Conservation (phyloP, 2,888 invertebrate genomes). For the Drosophila multiciliata region DNA sequence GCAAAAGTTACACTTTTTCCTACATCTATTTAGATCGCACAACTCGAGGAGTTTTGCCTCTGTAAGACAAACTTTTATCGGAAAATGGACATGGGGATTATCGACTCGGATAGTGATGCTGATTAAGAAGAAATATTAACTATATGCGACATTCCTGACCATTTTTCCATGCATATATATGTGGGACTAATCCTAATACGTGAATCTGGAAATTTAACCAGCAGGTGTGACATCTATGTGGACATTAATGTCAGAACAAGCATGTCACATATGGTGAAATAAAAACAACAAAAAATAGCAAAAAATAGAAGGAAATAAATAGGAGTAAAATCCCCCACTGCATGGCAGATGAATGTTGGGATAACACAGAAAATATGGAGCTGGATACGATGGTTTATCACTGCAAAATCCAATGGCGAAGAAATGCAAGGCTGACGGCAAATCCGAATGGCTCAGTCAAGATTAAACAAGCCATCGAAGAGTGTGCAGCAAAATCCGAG, state of each 20-base stretch:
- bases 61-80: not conserved
- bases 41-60: not conserved
- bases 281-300: not conserved
- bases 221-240: not conserved
- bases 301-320: not conserved
- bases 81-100: not conserved
- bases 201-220: not conserved
- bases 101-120: not conserved
- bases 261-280: not conserved
- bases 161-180: not conserved
- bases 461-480: constrained; percentile 21
- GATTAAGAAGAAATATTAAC: not conserved
- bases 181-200: not conserved
- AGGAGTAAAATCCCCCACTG: too few relatives aligned
- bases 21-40: not conserved
- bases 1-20: not conserved
- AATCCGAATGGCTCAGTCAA: not conserved
- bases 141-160: not conserved
- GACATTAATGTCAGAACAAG: not conserved
- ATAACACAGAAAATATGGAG: not conserved
- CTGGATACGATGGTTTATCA: constrained; percentile 7
- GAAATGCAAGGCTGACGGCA: constrained; percentile 15
- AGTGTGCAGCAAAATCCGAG: constrained; percentile 38
- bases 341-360: constrained; percentile 30
- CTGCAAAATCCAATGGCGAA: constrained; percentile 28